Base-by-base conservation (phyloP, 1,140 invertebrate genomes). In the Ceratina australensis region DNA sequence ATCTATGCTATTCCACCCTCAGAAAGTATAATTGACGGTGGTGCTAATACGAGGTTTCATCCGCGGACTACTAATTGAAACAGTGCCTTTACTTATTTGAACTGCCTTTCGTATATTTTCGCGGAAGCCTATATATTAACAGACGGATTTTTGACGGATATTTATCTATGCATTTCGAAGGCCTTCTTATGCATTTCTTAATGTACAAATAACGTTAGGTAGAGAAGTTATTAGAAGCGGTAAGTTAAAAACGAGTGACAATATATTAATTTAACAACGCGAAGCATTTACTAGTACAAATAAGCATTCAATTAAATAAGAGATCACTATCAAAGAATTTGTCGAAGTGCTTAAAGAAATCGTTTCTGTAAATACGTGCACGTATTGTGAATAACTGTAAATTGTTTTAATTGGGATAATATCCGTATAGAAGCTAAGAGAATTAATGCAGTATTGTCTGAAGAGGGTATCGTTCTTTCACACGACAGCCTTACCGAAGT, bases 1-100 rank as follows among this genome's bases (percentile, higher is more conserved):
- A 71, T 93, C 10, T 95, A 93, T 82, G 87, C 93, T 26, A 85
- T 95, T 69, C 94, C 94, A 8, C 88, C 94, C 18, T 92, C 90
- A 3, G 50, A 83, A 24, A 86, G 57, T 22, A 92, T 91, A 59
- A 91, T 92, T n/a, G 88, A 90, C 8, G 86, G 80, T 57, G 71
- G 66, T 28, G 84, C 81, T 61, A 87, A 89, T 50, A 82, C 86
- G 18, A 87, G 88, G 79, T 69, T 87, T 69, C 87, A 90, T 80
- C 75, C 88, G 0, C 87, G 84, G 65, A 81, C 69, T 24, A 68
- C 74, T 49, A 87, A 80, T 83, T 89, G 85, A 84, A 78, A 49
- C 68, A 59, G 7, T 52, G 10, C 18, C 22, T 42, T 42, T 42
- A 42, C 16, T 18, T 54, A 33, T n/a, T n/a, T n/a, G n/a, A 76